These are phyloP conservation scores for Rhamnusium bicolor DNA, from an alignment of 2,888 invertebrate species.

Conservation along the genomic window DNA sequence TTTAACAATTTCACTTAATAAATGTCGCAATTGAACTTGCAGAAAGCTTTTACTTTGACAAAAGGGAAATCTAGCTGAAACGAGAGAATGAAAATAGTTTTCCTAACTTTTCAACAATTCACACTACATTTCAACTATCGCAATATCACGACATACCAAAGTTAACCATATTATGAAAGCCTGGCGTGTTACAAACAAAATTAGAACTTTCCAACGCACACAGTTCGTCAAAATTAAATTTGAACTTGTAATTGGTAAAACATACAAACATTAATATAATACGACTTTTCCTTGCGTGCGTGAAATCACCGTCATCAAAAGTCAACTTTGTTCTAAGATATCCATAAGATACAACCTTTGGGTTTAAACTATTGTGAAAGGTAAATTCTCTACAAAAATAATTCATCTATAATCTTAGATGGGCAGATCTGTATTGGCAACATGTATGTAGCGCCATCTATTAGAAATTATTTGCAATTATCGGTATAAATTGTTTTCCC, in stretches of 20 bases:
- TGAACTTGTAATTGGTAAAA: neutral
- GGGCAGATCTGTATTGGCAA: too few species aligned
- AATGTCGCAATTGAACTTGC: neutral
- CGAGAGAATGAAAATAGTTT: conserved; percentile 9
- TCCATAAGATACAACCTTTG: neutral
- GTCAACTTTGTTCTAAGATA: neutral
- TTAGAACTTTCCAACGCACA: conserved; percentile 12
- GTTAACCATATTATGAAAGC: neutral
- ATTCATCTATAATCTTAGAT: too few species aligned
- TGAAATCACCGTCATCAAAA: neutral
- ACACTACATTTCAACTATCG: conserved; percentile 1
- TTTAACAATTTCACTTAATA: neutral
- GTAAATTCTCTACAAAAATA: too few species aligned
- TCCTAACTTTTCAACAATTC: conserved; percentile 4
- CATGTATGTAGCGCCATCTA: too few species aligned
- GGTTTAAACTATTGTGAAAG: too few species aligned
- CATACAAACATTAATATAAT: neutral
- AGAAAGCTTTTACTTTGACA: neutral
- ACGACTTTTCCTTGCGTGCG: neutral
- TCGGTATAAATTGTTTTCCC: too few species aligned
- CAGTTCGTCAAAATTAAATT: conserved; percentile 11
- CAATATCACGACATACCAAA: conserved; percentile 3
- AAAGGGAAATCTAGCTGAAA: neutral
- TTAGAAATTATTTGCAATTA: too few species aligned
- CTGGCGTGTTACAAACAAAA: neutral